Base-by-base conservation (phyloP, 2,888 invertebrate genomes). In the Megaustenia siamemsis region DNA sequence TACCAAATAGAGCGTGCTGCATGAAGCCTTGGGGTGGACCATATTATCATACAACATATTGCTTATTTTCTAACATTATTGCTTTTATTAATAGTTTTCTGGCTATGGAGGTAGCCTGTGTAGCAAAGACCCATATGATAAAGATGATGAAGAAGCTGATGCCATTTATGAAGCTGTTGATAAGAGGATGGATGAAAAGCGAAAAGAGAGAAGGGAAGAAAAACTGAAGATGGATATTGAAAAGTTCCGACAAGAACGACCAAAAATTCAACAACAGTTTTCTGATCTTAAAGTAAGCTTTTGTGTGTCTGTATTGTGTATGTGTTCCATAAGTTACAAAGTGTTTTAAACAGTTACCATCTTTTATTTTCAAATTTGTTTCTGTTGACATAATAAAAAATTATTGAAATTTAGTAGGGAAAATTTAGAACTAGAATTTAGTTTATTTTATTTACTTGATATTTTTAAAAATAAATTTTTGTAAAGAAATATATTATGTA, bases 81-180 rank as follows among this genome's bases (percentile, higher is more conserved):
- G 1, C 4, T 28, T 60, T 6, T 28, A 15, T 38, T 88, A 89
- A 8, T 90, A 95, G 95, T 99, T 99, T 94, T 97, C 98, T 90
- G 99, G 99, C 35, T 99, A 99, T 94, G 99, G 99, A 90, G 99
- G 99, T 1, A 98, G 98, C n/a, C 95, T 99, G 53, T 99, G 99
- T 93, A 97, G 98, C 75, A 99, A 99, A 95, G 99, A 99, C 95
- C 99, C 99, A 0, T 99, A 99, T 94, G 99, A 99, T 93, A 99
- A 99, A 95, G 99, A 99, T 94, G 99, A 99, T 94, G 99, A 99
- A 90, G 99, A 99, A 95, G 99, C 99, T 0, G 99, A 99, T 95
- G 97, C 97, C 18, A 98, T 99, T 90, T 99, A 99, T 94, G 98
- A 99, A 94, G 98, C 98, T 3, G 98, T 99, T 90, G 99, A 99